Conservation (phyloP, 2,113 vertebrate species). For the Calypte anna region DNA sequence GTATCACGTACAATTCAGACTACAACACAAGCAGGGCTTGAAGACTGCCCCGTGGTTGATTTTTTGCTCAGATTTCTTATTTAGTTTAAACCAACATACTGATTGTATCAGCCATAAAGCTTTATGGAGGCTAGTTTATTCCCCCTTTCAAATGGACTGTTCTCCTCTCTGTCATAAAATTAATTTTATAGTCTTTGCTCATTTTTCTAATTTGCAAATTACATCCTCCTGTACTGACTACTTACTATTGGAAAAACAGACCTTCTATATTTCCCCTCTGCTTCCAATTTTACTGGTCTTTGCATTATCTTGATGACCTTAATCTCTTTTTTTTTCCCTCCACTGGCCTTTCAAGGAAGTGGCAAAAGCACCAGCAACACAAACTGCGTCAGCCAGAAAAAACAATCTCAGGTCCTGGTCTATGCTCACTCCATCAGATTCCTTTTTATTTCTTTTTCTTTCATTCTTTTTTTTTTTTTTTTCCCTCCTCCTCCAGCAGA, state of each 20-base stretch:
- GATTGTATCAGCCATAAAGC: slow-evolving; percentile 52
- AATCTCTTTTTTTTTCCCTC: slow-evolving; percentile 53
- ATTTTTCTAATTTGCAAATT: slow-evolving; percentile 83
- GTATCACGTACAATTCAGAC: background rate
- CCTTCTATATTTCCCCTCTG: slow-evolving; percentile 60
- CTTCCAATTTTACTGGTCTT: slow-evolving; percentile 79
- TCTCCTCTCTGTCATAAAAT: slow-evolving; percentile 74
- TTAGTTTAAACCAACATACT: slow-evolving; percentile 51
- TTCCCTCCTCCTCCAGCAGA: background rate
- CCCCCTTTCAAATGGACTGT: slow-evolving; percentile 30
- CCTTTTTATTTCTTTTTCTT: background rate
- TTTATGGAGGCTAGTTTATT: slow-evolving; percentile 54
- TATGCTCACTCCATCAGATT: background rate
- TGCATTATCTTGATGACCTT: slow-evolving; percentile 82
- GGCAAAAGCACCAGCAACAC: slow-evolving; percentile 35
- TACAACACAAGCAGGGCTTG: background rate
- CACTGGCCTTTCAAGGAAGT: slow-evolving; percentile 62
- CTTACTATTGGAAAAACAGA: slow-evolving; percentile 80
- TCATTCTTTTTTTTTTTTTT: background rate
- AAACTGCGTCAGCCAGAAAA: slow-evolving; percentile 29
- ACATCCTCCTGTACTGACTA: slow-evolving; percentile 81
- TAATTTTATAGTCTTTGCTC: slow-evolving; percentile 85
- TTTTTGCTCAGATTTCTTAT: slow-evolving; percentile 53
- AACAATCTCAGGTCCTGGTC: slow-evolving; percentile 19
- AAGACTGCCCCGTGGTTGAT: background rate